A percentile compares a stretch with the other conserved stretches of the same genome.
These are phyloP conservation scores for Hyperopisus bebe DNA, from an alignment of 2,113 vertebrate species.

Conservation along the genomic window DNA sequence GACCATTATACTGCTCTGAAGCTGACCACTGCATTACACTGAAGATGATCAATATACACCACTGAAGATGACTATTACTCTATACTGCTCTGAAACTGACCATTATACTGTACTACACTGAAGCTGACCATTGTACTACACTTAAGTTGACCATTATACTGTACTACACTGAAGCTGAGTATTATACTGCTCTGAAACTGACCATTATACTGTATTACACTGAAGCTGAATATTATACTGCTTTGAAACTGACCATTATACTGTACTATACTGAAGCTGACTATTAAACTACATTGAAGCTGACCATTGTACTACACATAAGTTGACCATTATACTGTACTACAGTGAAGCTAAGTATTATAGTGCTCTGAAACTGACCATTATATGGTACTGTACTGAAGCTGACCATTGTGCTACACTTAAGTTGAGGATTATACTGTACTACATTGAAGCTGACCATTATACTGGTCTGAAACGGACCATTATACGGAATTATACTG, in stretches of 20 bases:
- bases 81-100: neutral
- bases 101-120: neutral
- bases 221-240: no score
- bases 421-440: neutral
- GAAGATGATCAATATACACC: neutral
- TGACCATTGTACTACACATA: neutral
- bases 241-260: no score
- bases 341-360: neutral
- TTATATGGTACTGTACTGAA: neutral
- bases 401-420: neutral
- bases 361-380: neutral
- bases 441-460: neutral
- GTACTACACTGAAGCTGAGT: no score
- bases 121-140: neutral
- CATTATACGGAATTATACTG: neutral
- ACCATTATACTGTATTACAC: no score
- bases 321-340: neutral
- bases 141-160: neutral
- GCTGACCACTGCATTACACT: neutral
- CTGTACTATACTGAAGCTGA: neutral
- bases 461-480: neutral
- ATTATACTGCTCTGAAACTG: no score
- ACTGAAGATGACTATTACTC: no score
- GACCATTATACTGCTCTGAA: neutral
- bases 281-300: neutral